These are phyloP conservation scores for Tethea ocularis DNA, from an alignment of 2,888 invertebrate genomes.

Conservation along the genomic window DNA sequence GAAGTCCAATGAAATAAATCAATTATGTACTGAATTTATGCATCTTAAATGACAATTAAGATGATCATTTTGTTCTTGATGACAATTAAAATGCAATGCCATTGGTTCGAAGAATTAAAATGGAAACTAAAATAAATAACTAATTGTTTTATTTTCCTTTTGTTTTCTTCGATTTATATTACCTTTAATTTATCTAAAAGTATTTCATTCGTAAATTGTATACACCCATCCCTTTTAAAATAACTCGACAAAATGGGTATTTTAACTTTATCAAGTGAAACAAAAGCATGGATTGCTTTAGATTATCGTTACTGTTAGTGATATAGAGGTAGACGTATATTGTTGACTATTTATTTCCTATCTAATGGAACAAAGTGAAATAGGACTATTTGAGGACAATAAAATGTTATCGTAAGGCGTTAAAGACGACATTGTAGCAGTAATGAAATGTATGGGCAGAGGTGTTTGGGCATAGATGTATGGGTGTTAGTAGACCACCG, in stretches of 20 bases:
- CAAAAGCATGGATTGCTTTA: neutral
- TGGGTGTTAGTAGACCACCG: slow-evolving; percentile 66
- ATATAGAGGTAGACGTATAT: slow-evolving; percentile 26
- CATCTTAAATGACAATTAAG: neutral
- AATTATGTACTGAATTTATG: neutral
- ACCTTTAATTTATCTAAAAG: neutral
- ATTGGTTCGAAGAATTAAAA: neutral
- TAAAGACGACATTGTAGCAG: slow-evolving; percentile 47
- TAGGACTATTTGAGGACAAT: slow-evolving; percentile 51
- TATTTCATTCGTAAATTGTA: neutral
- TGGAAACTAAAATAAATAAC: neutral
- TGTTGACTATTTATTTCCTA: slow-evolving; percentile 49
- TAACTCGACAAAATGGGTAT: neutral
- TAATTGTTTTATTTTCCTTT: neutral
- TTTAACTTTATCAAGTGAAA: neutral
- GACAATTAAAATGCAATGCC: neutral
- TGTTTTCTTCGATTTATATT: neutral
- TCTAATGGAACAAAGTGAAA: slow-evolving; percentile 59
- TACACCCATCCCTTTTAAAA: neutral
- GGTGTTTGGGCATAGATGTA: slow-evolving; percentile 4
- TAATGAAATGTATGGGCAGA: slow-evolving; percentile 52
- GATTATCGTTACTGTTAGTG: neutral
- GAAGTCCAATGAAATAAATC: slow-evolving; percentile 1
- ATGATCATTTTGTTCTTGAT: neutral
- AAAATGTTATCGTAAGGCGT: slow-evolving; percentile 61